Evolutionary conservation across 2,888 invertebrate genomes (phyloP).

Genomic region (Pharmacophagus antenor): DNA sequence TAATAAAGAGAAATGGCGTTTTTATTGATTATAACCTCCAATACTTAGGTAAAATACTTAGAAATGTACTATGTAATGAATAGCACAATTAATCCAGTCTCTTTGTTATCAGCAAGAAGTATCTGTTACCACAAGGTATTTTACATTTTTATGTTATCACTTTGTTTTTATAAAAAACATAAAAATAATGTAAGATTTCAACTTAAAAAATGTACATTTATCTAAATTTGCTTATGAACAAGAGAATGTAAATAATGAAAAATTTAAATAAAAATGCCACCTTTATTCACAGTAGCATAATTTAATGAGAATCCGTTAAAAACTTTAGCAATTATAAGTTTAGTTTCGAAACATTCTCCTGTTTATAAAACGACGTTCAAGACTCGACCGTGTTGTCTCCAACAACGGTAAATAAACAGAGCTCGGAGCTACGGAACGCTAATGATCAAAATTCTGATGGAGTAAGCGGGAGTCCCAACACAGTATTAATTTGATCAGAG

Average conservation of each 20-base stretch:
- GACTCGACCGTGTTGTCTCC: constrained; percentile 30
- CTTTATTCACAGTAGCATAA: constrained; percentile 6
- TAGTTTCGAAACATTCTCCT: constrained; percentile 28
- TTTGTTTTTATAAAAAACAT: no score
- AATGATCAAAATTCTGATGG: constrained; percentile 57
- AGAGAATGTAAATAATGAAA: neutral
- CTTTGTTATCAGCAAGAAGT: no score
- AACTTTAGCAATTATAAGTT: constrained; percentile 31
- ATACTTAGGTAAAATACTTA: no score
- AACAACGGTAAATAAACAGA: constrained; percentile 42
- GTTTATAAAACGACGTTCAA: constrained; percentile 30
- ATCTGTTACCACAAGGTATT: no score
- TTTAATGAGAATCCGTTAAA: constrained; percentile 27
- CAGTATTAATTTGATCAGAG: constrained; percentile 60
- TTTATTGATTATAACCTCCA: no score
- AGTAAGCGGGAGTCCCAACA: constrained; percentile 42
- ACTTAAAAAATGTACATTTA: no score
- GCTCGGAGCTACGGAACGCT: constrained; percentile 36
- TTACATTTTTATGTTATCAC: no score
- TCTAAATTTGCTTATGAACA: neutral
- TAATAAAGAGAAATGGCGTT: no score
- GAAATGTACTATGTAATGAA: no score
- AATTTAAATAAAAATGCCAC: neutral
- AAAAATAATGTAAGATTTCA: no score
- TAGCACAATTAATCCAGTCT: no score